Evolutionary conservation across 2,888 invertebrate species (phyloP), one percentile per base, ranked within the genome.

Genomic region (Ornithoptera alexandrae): DNA sequence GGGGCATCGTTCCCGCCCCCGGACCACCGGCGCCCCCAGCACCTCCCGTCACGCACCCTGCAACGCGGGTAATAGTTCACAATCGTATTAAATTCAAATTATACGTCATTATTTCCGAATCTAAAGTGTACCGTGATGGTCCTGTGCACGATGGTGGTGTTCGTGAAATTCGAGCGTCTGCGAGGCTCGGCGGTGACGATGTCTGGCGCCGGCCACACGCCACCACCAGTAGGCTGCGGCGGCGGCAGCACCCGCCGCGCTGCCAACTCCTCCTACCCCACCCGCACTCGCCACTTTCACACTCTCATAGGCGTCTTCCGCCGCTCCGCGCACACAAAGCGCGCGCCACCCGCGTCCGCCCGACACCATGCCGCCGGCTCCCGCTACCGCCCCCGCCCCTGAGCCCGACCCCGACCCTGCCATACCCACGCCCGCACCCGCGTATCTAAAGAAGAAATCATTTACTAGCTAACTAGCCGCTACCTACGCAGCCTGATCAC

Each of bases 111-210:
- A 39, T 39, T 39, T 39, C 39, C 8, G 39, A 39, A 10, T 39
- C 7, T 7, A 39, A 39, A 10, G 77, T 78, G 72, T 79, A 81
- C 59, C 67, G 78, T 81, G 67, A 42, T 57, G 65, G 22, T 67
- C 67, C 46, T 57, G 67, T 17, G 62, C 42, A 20, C 62, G 71
- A 22, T 59, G 69, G 62, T 67, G 80, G 62, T 81, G 84, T 78
- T 77, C 84, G 83, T 82, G 86, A 81, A 82, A 88, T 83, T 84
- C 92, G 69, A 85, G 85, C 81, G 84, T 84, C 84, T 88, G 86
- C 75, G 83, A 79, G 74, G 79, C 76, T 77, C 74, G 80, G 71
- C 74, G 79, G 75, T 77, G 81, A 71, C 79, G 78, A 74, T 77
- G 73, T 78, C 79, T 74, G 71, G 76, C 74, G 71, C 71, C 73